Percentiles rank a stretch among this genome's conserved stretches.
phyloP scores from a whole-genome alignment of 2,888 invertebrate species.

The Lobophora halterata region DNA sequence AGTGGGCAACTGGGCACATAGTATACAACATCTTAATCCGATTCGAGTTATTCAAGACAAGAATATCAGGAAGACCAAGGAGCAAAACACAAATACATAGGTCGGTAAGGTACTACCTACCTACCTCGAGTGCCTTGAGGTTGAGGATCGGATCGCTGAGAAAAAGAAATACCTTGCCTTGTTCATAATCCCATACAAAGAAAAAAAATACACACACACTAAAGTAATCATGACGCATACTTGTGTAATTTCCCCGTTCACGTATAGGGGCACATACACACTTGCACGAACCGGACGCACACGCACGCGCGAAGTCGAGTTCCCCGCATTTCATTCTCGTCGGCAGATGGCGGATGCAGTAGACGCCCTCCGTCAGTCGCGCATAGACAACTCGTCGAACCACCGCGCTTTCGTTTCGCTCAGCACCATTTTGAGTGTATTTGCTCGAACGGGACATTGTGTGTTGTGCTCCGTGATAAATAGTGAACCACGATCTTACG shows the following conservation, averaged over 20 bases:
- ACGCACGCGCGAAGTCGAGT: slow-evolving; percentile 53
- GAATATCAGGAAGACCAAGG: too few relatives aligned
- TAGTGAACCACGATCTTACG: slow-evolving; percentile 56
- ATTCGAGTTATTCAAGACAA: too few relatives aligned
- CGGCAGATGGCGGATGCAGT: slow-evolving; percentile 81
- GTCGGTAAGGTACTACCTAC: slow-evolving; percentile 36
- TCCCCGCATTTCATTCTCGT: slow-evolving; percentile 77
- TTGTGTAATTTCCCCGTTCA: slow-evolving; percentile 52
- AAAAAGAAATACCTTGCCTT: slow-evolving; percentile 66
- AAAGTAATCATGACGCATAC: slow-evolving; percentile 47
- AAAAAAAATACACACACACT: slow-evolving; percentile 72
- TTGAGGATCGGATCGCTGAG: slow-evolving; percentile 49
- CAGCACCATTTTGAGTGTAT: slow-evolving; percentile 78
- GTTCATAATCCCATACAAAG: slow-evolving; percentile 69
- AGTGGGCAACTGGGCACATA: too few relatives aligned
- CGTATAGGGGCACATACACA: slow-evolving; percentile 47
- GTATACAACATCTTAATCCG: too few relatives aligned
- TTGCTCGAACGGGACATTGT: slow-evolving; percentile 78
- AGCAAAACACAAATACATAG: slow-evolving; percentile 18
- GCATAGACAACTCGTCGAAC: slow-evolving; percentile 77
- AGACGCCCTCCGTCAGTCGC: slow-evolving; percentile 76
- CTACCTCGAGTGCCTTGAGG: too few relatives aligned
- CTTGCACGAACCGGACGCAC: slow-evolving; percentile 42
- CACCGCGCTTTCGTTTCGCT: slow-evolving; percentile 64
- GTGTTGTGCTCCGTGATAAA: slow-evolving; percentile 77